phyloP scores from a whole-genome alignment of 2,797 vertebrate species.

The Vespertilio murinus region DNA sequence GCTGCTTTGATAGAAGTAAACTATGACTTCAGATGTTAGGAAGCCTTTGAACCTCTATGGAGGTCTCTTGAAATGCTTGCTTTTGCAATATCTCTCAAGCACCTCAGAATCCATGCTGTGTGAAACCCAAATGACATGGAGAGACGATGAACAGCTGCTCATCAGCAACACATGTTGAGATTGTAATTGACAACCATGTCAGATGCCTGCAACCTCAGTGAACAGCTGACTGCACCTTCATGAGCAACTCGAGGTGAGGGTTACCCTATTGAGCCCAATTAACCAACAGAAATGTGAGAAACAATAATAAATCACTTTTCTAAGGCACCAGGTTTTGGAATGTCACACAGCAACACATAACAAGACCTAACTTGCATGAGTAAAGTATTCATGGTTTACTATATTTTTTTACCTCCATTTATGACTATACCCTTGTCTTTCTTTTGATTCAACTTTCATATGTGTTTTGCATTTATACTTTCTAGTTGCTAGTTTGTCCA shows the following conservation, averaged over 20 bases:
- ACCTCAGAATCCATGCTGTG: neutral
- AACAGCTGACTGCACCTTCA: neutral
- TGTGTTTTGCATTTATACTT: neutral
- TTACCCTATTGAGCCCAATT: neutral
- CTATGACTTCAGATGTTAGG: neutral
- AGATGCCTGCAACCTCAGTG: neutral
- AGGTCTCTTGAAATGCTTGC: neutral
- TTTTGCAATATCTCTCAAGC: neutral
- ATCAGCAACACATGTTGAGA: no score
- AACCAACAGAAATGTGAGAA: neutral
- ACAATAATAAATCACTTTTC: neutral
- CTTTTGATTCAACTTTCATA: neutral
- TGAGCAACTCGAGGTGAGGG: neutral
- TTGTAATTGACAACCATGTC: neutral
- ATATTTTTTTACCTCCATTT: constrained; percentile 5
- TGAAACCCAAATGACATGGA: neutral
- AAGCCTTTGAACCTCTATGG: neutral
- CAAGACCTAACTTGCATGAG: neutral
- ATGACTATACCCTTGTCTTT: neutral
- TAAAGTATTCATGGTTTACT: neutral
- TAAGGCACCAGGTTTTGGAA: neutral
- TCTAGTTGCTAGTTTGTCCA: neutral
- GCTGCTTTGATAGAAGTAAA: neutral
- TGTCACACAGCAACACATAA: neutral
- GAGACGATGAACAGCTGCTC: neutral